These are phyloP conservation scores for Sanderia malayensis DNA, from an alignment of 30 jellyfish, hydroid and myxozoan species.

Conservation along the genomic window DNA sequence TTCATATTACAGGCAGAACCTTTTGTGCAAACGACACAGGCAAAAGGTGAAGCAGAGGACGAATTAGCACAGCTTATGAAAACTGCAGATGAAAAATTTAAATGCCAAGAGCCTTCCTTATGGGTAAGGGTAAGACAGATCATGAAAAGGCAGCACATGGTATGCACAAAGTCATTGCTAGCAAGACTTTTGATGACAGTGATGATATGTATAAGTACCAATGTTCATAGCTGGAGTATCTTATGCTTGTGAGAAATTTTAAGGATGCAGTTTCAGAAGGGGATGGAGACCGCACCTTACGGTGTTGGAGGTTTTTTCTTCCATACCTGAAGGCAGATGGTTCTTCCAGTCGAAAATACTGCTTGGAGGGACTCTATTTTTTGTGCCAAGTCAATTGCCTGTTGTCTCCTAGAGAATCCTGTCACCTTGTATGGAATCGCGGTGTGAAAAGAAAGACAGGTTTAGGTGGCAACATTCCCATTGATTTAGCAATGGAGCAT, in stretches of 20 bases:
- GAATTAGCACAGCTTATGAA: too few species aligned
- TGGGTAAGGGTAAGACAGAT: not conserved
- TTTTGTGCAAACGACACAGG: not conserved
- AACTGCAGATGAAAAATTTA: too few species aligned
- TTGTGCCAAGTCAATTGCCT: too few species aligned
- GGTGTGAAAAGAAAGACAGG: too few species aligned
- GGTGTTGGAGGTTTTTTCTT: conserved; percentile 51
- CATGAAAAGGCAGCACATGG: too few species aligned
- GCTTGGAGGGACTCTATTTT: conserved; percentile 42
- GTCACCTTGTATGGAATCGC: too few species aligned
- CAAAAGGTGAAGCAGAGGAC: not conserved
- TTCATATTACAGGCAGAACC: not conserved
- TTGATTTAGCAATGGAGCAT: conserved; percentile 40
- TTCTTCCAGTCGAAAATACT: conserved; percentile 22
- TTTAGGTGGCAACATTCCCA: too few species aligned
- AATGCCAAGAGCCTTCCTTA: too few species aligned
- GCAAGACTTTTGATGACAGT: too few species aligned
- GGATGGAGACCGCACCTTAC: conserved; percentile 34
- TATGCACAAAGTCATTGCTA: too few species aligned
- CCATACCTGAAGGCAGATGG: conserved; percentile 47
- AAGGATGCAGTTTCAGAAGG: conserved; percentile 8
- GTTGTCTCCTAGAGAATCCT: too few species aligned
- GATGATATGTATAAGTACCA: not conserved
- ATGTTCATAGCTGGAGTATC: not conserved
- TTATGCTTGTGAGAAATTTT: conserved; percentile 27